Evolutionary conservation across 2,797 vertebrate species (phyloP).

Genomic region (Premnoplex brunnescens): DNA sequence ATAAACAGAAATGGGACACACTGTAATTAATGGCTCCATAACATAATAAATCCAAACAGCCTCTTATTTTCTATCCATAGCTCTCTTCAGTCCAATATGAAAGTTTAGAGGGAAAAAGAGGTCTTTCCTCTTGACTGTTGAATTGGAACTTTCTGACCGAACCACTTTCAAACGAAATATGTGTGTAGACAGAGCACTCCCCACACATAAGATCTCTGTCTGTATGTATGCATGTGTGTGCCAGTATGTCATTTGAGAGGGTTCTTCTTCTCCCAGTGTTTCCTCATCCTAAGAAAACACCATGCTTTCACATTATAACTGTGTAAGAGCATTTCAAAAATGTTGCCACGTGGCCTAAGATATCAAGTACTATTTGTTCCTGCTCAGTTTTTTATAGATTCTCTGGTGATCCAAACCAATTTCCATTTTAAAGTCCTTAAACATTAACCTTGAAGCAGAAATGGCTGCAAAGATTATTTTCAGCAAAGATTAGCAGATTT

Average conservation of each 20-base stretch:
- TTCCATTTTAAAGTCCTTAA: background rate
- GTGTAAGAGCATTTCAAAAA: background rate
- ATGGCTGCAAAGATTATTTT: background rate
- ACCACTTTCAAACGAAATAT: background rate
- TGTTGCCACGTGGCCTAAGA: slow-evolving; percentile 12
- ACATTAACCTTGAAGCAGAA: background rate
- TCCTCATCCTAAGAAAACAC: slow-evolving; percentile 48
- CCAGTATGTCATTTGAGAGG: slow-evolving; percentile 38
- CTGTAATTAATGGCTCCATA: slow-evolving; percentile 78
- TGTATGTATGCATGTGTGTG: background rate
- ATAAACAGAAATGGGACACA: slow-evolving; percentile 72
- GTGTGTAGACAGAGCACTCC: background rate
- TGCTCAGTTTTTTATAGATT: background rate
- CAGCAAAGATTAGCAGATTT: background rate
- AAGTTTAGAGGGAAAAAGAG: background rate
- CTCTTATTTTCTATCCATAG: slow-evolving; percentile 27
- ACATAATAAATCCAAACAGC: slow-evolving; percentile 53
- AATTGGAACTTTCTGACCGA: background rate
- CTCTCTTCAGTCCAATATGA: slow-evolving; percentile 33
- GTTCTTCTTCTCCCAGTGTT: slow-evolving; percentile 23
- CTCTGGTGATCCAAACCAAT: rapidly evolving
- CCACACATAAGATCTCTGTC: background rate
- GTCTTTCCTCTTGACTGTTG: background rate
- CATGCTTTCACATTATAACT: background rate
- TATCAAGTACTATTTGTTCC: background rate